These are phyloP conservation scores for Manis pentadactyla DNA, from an alignment of 2,797 vertebrate species.

Conservation along the genomic window DNA sequence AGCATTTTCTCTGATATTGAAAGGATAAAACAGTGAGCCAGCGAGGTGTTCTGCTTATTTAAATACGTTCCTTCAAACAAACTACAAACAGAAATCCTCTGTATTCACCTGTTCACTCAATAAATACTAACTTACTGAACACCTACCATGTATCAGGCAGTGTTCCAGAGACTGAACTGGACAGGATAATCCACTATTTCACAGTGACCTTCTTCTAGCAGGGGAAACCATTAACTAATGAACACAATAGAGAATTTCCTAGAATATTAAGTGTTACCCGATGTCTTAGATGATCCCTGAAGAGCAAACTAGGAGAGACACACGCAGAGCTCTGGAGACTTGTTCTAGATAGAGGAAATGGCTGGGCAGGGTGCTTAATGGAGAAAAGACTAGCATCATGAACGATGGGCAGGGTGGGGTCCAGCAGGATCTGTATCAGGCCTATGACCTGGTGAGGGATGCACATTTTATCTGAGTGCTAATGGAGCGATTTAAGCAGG, in stretches of 20 bases:
- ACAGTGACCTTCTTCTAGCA: not conserved
- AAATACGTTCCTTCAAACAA: not conserved
- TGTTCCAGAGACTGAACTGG: not conserved
- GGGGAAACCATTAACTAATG: not conserved
- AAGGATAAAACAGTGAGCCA: not conserved
- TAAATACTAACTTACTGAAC: not conserved
- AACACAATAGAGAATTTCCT: not conserved
- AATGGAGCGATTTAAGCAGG: not conserved
- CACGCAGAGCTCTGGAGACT: not conserved
- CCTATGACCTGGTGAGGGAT: not conserved
- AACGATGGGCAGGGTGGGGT: not conserved
- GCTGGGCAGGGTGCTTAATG: too few species aligned
- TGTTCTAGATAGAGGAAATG: not conserved
- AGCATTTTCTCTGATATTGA: not conserved
- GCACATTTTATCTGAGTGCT: not conserved
- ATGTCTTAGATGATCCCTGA: not conserved
- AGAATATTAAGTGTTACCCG: not conserved
- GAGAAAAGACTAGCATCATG: not conserved
- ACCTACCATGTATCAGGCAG: not conserved
- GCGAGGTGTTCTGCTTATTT: not conserved
- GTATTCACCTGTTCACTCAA: not conserved
- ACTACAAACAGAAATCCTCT: not conserved
- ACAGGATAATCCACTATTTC: not conserved
- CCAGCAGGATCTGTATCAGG: not conserved
- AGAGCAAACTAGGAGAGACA: not conserved